Evolutionary conservation across 1,140 invertebrate species (phyloP).

Genomic region (Drosophila orena): DNA sequence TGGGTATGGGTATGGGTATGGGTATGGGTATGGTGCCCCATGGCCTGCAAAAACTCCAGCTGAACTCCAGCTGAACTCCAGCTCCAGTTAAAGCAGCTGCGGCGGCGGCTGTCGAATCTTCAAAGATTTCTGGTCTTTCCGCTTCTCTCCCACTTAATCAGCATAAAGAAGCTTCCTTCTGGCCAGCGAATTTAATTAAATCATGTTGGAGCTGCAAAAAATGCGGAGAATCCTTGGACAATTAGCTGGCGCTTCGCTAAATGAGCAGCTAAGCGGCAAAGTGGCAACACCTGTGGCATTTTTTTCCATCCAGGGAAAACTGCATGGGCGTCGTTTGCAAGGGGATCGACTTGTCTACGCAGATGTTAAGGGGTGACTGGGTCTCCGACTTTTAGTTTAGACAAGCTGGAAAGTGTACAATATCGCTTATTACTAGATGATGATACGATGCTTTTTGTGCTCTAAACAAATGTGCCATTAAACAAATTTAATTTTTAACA

Average conservation of each 20-base stretch:
- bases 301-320: constrained; percentile 8
- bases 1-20: no score
- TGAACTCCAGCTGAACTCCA: constrained; percentile 9
- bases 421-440: no score
- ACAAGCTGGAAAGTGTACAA: not conserved
- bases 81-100: constrained; percentile 28
- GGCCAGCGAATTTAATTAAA: constrained; percentile 77
- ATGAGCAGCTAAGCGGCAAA: constrained; percentile 75
- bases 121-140: constrained; percentile 45
- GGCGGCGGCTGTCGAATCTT: constrained; percentile 53
- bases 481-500: no score
- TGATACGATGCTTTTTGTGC: no score
- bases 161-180: constrained; percentile 65
- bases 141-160: constrained; percentile 69
- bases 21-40: no score
- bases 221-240: constrained; percentile 68
- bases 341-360: not conserved
- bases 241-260: constrained; percentile 64
- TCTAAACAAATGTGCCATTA: no score
- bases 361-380: no score
- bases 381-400: no score
- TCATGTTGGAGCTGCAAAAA: constrained; percentile 56
- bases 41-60: no score
- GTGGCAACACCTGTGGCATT: constrained; percentile 79
- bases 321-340: constrained; percentile 22